These are phyloP conservation scores for Pocillopora damicornis DNA, from an alignment of 64 coral and sea anemone species.

Conservation along the genomic window DNA sequence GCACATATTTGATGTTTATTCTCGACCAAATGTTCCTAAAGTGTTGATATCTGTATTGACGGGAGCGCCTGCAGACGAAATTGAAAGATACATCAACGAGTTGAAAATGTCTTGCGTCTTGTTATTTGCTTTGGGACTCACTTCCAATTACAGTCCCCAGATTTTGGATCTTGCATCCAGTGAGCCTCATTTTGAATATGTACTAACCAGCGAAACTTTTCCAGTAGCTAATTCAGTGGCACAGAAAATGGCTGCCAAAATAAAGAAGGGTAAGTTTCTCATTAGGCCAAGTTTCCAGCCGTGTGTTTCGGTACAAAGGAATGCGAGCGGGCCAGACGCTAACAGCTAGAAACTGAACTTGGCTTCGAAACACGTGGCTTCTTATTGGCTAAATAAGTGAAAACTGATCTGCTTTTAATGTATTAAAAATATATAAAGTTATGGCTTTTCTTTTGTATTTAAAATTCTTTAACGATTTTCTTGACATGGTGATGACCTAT, in stretches of 20 bases:
- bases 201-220: constrained; percentile 34
- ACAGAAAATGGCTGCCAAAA: constrained; percentile 55
- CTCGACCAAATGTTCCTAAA: constrained; percentile 36
- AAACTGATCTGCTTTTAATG: no score
- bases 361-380: no score
- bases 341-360: no score
- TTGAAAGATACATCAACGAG: constrained; percentile 24
- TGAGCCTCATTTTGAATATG: constrained; percentile 43
- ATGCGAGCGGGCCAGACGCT: no score
- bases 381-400: no score
- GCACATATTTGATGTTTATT: constrained; percentile 40
- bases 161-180: constrained; percentile 22
- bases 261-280: constrained; percentile 52
- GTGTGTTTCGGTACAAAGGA: not conserved
- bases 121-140: constrained; percentile 64
- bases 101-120: constrained; percentile 57
- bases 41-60: constrained; percentile 65
- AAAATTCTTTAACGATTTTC: no score
- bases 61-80: constrained; percentile 51
- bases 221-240: constrained; percentile 28
- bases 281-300: not conserved
- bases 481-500: no score
- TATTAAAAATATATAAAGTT: no score
- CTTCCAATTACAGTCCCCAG: constrained; percentile 19
- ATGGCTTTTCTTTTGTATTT: no score